Evolutionary conservation across 1,140 invertebrate genomes (phyloP), one percentile per base, ranked within the genome.

Genomic region (Megathymus violae): DNA sequence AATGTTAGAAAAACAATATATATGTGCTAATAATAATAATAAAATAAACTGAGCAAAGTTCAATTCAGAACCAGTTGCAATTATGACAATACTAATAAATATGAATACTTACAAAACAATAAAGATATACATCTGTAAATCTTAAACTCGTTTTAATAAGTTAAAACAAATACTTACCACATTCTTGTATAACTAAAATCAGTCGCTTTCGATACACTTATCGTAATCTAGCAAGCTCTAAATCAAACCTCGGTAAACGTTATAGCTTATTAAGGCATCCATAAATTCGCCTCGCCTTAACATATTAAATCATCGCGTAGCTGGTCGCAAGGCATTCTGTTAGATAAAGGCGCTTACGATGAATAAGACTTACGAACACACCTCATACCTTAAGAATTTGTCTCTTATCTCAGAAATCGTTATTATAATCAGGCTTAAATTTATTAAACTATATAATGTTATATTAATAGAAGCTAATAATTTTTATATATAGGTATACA

Each of bases 221-320:
- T 54, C 51, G 40, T 54, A 54, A 54, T 54, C 51, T 54, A 56
- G n/a, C 36, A 25, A 27, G 14, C 51, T 56, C 38, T 56, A 56
- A 56, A 56, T 56, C 51, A 56, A 56, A 56, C 40, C 38, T 27
- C 19, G 19, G 51, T 56, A 56, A 56, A 56, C 51, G 51, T 56
- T 56, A 56, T 56, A 43, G 38, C 51, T 56, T 56, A 56, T 56
- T 43, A 56, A 56, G 25, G 38, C 51, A 14, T 56, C 51, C 52
- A 58, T 58, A 58, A 58, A 58, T 58, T 58, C 52, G 38, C 52
- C 40, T 44, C 52, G 52, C 52, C 22, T 58, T 58, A 58, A 58
- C 52, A 58, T 58, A 58, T 58, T 58, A 58, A 58, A 58, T 58
- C 52, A 58, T 48, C 22, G n/a, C n/a, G 46, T 25, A 13, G 46